Percentiles rank a stretch among this genome's conserved stretches.
Conservation (phyloP, 2,888 invertebrate species). For the Liodrosophila aerea region DNA sequence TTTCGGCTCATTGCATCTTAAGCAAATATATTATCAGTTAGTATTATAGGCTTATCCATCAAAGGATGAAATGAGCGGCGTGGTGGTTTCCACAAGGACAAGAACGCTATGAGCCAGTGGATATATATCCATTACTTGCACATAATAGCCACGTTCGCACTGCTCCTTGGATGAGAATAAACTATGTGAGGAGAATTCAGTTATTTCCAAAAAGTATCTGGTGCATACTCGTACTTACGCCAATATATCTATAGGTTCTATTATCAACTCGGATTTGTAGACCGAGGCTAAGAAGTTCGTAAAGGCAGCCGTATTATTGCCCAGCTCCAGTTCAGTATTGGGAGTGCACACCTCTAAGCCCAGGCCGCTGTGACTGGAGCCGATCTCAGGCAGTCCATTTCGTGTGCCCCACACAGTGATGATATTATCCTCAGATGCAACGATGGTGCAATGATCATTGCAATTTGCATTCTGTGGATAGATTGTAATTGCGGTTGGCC, state of each 20-base stretch:
- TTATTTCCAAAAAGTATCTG: not conserved
- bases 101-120: constrained; percentile 85
- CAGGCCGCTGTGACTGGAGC: constrained; percentile 46
- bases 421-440: constrained; percentile 86
- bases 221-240: constrained; percentile 81
- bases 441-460: constrained; percentile 87
- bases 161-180: constrained; percentile 84
- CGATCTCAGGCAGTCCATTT: constrained; percentile 80
- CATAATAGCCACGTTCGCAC: constrained; percentile 83
- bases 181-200: constrained; percentile 69
- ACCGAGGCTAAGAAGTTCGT: constrained; percentile 82
- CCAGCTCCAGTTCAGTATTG: constrained; percentile 71
- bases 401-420: constrained; percentile 88
- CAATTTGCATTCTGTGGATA: constrained; percentile 84
- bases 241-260: constrained; percentile 84
- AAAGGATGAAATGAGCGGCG: constrained; percentile 82
- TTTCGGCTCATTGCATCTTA: no score
- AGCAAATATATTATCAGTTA: no score
- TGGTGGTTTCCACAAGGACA: constrained; percentile 86
- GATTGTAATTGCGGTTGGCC: not conserved
- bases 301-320: constrained; percentile 82
- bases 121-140: constrained; percentile 84
- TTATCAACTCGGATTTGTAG: constrained; percentile 82
- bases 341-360: constrained; percentile 60
- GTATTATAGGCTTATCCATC: constrained; percentile 64